Percentiles rank a stretch among this genome's conserved stretches.
phyloP scores from a whole-genome alignment of 2,797 vertebrate genomes.

The Malurus leucopterus region DNA sequence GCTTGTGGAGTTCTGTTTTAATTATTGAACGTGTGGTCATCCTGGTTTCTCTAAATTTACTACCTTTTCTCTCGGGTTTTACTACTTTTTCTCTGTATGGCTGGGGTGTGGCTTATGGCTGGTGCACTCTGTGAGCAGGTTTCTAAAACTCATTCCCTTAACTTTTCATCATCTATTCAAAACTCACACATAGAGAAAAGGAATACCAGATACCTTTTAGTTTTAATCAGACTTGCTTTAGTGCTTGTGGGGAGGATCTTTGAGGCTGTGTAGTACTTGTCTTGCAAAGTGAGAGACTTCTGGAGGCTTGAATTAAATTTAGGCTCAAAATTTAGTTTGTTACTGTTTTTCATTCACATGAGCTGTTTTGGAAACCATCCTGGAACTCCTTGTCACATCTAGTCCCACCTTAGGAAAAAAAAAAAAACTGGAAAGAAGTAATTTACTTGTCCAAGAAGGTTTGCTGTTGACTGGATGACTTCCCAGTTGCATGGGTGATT shows the following conservation, averaged over 20 bases:
- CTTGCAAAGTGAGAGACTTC: neutral
- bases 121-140: neutral
- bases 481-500: neutral
- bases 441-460: neutral
- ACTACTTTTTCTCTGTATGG: neutral
- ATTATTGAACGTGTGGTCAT: neutral
- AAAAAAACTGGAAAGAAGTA: neutral
- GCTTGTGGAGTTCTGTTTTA: neutral
- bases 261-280: neutral
- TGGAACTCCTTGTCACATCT: neutral
- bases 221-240: neutral
- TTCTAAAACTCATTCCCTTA: neutral
- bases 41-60: neutral
- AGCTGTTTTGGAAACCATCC: neutral
- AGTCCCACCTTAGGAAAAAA: neutral
- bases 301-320: no score
- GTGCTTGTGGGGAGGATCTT: neutral
- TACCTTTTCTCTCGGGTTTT: neutral
- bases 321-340: neutral
- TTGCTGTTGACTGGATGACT: neutral
- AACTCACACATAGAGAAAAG: neutral
- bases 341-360: neutral
- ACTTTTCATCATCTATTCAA: neutral
- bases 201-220: neutral
- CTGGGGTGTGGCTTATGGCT: neutral